Base-by-base conservation (phyloP, 1,140 invertebrate species). In the Drosophila ogumai region DNA sequence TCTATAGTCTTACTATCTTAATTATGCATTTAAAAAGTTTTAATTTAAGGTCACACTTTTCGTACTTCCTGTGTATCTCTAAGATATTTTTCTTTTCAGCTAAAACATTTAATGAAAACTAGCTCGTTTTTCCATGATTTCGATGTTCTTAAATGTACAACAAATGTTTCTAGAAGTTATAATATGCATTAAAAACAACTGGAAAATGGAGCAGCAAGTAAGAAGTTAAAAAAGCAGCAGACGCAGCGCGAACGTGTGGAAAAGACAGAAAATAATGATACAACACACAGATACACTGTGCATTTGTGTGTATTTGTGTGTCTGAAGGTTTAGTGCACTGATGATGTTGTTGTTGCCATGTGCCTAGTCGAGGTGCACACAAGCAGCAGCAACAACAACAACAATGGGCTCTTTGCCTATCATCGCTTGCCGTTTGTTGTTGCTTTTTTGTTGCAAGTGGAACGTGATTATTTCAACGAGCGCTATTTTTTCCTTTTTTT, bases 391-490 rank as follows among this genome's bases (percentile, higher is more conserved):
- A 57, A n/a, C 54, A 34, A 34, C 13, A 52, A 59, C 78, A 74
- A 71, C 63, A 68, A 49, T 22, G 54, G 34, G 36, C 54, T 19
- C 64, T 46, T 71, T 57, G 81, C 72, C 81, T 81, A 85, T 81
- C 76, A 81, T 73, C 40, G 67, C 68, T 50, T 25, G 60, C 52
- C 32, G 17, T 28, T 40, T 66, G 61, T 44, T 84, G 71, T 36
- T 84, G 41, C 44, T 72, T 84, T 82, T 47, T 82, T 72, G 81
- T 82, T 82, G 81, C 81, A 82, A 82, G 81, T 82, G 81, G 81
- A 82, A 82, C 81, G 81, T 82, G 81, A 82, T 82, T 82, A 82
- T 80, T 82, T 84, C 81, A 82, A 82, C 81, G 61, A 82, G 81
- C 65, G 75, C 81, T 71, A 75, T 69, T 75, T 82, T 82, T 81